Evolutionary conservation across 2,888 invertebrate genomes (phyloP).

Genomic region (Temnothorax rugatulus): DNA sequence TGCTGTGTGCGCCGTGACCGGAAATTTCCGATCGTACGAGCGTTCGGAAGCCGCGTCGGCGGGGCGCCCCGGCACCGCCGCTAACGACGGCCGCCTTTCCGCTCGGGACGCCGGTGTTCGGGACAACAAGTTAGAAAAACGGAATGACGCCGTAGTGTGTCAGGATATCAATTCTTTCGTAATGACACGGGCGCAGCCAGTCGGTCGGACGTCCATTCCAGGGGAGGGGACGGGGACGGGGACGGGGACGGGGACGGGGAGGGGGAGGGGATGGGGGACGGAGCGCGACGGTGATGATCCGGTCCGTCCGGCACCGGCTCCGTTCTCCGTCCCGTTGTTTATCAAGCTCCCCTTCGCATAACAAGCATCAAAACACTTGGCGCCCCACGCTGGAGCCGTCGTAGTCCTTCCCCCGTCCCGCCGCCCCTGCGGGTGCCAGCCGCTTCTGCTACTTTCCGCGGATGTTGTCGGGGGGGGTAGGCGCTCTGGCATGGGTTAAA

Average conservation of each 20-base stretch:
- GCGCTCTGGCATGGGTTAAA: constrained; percentile 74
- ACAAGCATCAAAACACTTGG: constrained; percentile 83
- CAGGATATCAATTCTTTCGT: constrained; percentile 72
- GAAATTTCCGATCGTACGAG: constrained; percentile 34
- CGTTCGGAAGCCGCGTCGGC: constrained; percentile 27
- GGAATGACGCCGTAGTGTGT: constrained; percentile 65
- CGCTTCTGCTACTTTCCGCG: constrained; percentile 75
- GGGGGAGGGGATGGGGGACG: constrained; percentile 45
- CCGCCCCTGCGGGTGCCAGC: constrained; percentile 55
- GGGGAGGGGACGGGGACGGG: no score
- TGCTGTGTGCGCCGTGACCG: background rate
- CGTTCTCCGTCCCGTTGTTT: constrained; percentile 79
- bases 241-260: no score
- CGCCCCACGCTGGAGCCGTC: constrained; percentile 80
- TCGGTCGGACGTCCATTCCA: constrained; percentile 68
- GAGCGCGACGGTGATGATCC: constrained; percentile 73
- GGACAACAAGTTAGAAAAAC: constrained; percentile 61
- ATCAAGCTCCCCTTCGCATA: constrained; percentile 79
- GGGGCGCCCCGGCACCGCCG: constrained; percentile 13
- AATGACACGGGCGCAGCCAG: constrained; percentile 74
- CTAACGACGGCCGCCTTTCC: constrained; percentile 43
- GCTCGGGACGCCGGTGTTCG: constrained; percentile 23
- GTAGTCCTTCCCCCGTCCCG: constrained; percentile 66
- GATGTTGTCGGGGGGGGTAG: constrained; percentile 69
- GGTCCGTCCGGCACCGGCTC: constrained; percentile 68